phyloP scores from a whole-genome alignment of 2,888 invertebrate species.

The Lepeophtheirus nordmannii region DNA sequence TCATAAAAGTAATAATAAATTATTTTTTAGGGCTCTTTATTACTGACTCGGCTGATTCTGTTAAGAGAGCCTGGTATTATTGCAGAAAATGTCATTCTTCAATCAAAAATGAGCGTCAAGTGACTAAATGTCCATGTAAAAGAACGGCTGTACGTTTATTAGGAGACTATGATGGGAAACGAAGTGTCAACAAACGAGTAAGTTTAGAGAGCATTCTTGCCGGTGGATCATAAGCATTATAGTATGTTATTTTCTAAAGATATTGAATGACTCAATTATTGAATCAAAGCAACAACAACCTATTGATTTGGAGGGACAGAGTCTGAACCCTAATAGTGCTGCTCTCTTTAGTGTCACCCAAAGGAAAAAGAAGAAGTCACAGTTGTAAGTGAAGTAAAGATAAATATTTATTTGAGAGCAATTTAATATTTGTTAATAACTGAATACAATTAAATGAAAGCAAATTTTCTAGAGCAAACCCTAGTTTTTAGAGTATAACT shows the following conservation, averaged over 20 bases:
- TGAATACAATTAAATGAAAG: too few species aligned
- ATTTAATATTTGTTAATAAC: too few species aligned
- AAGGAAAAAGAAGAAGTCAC: neutral
- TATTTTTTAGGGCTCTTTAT: slow-evolving; percentile 13
- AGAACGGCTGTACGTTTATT: neutral
- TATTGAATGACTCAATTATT: neutral
- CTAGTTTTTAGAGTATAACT: too few species aligned
- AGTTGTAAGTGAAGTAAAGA: neutral
- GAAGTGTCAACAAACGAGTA: neutral
- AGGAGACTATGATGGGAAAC: neutral
- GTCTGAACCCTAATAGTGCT: too few species aligned
- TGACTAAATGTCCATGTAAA: slow-evolving; percentile 19
- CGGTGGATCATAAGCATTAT: neutral
- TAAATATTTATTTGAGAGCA: too few species aligned
- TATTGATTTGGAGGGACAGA: neutral
- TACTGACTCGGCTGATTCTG: slow-evolving; percentile 13
- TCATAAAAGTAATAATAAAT: neutral
- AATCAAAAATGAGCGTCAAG: slow-evolving; percentile 5
- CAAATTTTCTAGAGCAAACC: too few species aligned
- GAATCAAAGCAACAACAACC: neutral
- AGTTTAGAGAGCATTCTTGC: too few species aligned
- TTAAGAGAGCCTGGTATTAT: slow-evolving; percentile 21
- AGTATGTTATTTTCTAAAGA: neutral
- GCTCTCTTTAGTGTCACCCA: neutral
- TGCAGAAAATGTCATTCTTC: slow-evolving; percentile 19